Percentiles rank a stretch among this genome's conserved stretches.
These are phyloP conservation scores for Epinotia demarniana DNA, from an alignment of 2,888 invertebrate genomes.

Conservation along the genomic window DNA sequence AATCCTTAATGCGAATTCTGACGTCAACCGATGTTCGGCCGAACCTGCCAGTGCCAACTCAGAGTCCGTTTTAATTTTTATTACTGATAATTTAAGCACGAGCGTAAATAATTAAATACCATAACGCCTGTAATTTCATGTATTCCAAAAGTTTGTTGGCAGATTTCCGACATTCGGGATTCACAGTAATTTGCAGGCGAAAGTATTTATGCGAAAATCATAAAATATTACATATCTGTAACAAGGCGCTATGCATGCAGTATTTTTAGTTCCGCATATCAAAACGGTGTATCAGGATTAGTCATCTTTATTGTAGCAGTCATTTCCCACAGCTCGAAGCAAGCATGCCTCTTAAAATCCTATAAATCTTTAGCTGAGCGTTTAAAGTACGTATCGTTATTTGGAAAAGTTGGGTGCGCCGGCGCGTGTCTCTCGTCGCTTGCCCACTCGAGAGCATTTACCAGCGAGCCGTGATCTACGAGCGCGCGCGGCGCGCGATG, in stretches of 20 bases:
- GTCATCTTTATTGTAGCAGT: constrained; percentile 31
- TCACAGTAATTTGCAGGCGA: constrained; percentile 78
- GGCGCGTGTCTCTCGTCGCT: constrained; percentile 70
- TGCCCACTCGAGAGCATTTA: constrained; percentile 71
- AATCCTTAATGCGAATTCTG: constrained; percentile 76
- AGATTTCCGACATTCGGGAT: constrained; percentile 78
- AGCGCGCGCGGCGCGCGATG: constrained; percentile 69
- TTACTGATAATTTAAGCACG: constrained; percentile 13
- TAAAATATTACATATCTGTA: constrained; percentile 16
- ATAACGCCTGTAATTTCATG: constrained; percentile 29
- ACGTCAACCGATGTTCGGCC: constrained; percentile 22
- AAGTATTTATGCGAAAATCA: constrained; percentile 40
- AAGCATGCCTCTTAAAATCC: constrained; percentile 58
- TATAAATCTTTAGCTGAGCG: constrained; percentile 68
- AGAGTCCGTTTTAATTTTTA: constrained; percentile 24
- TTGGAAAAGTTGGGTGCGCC: constrained; percentile 54
- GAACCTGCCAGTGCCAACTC: constrained; percentile 27
- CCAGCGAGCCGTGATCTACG: constrained; percentile 71
- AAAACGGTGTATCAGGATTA: constrained; percentile 22
- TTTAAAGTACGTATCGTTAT: constrained; percentile 59
- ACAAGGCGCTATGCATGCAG: not conserved
- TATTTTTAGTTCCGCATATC: constrained; percentile 7
- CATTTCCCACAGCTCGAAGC: constrained; percentile 40
- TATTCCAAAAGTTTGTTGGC: constrained; percentile 30
- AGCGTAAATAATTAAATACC: constrained; percentile 29